Evolutionary conservation across 2,113 vertebrate species (phyloP).

Genomic region (Takifugu flavidus): DNA sequence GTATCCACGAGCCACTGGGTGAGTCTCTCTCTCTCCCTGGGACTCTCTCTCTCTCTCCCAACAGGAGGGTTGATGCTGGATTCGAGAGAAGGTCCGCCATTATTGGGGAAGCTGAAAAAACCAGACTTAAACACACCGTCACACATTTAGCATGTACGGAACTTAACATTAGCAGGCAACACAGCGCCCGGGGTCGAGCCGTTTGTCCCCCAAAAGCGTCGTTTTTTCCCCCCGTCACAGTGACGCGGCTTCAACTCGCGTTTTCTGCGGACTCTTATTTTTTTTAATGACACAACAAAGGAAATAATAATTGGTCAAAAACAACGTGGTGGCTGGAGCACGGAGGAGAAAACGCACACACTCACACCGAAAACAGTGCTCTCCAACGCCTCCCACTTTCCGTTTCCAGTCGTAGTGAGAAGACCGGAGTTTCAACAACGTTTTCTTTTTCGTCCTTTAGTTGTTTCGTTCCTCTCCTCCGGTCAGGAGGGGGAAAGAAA

Average conservation of each 20-base stretch:
- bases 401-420: conserved; percentile 40
- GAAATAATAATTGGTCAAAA: conserved; percentile 76
- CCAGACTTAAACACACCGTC: conserved; percentile 62
- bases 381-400: conserved; percentile 50
- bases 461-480: neutral
- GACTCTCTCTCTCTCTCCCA: conserved; percentile 23
- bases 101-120: conserved; percentile 74
- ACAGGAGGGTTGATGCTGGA: conserved; percentile 71
- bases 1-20: conserved; percentile 72
- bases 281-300: conserved; percentile 79
- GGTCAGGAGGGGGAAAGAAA: conserved; percentile 13
- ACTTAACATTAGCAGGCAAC: conserved; percentile 32
- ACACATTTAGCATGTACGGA: conserved; percentile 46
- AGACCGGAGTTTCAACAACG: conserved; percentile 50
- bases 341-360: conserved; percentile 54
- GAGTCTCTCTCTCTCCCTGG: conserved; percentile 53
- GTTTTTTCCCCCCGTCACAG: neutral
- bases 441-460: conserved; percentile 2
- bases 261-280: conserved; percentile 46
- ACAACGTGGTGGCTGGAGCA: conserved; percentile 76
- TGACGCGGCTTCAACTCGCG: conserved; percentile 11
- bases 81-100: conserved; percentile 79
- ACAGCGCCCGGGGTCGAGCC: conserved; percentile 3
- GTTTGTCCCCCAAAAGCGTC: neutral
- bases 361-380: conserved; percentile 57